phyloP scores from a whole-genome alignment of 2,797 vertebrate genomes.

The Tolypeutes matacus region DNA sequence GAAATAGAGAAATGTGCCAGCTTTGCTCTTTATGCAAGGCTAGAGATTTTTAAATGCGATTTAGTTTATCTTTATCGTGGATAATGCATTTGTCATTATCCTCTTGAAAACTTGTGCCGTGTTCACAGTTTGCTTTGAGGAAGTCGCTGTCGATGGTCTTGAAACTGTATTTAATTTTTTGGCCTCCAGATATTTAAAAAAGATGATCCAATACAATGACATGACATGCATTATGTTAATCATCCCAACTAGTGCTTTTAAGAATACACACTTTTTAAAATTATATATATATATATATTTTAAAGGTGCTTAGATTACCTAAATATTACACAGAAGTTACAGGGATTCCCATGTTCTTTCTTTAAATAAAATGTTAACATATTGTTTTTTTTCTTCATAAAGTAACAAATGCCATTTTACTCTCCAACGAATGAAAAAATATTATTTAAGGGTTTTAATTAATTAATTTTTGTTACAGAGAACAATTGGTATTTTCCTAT shows the following conservation, averaged over 20 bases:
- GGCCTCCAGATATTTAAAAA: not conserved
- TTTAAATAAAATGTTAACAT: not conserved
- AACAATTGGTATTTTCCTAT: not conserved
- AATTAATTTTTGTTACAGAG: not conserved
- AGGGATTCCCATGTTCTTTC: no score
- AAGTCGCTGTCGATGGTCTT: not conserved
- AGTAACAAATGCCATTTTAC: not conserved
- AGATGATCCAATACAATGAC: not conserved
- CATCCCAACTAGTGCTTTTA: not conserved
- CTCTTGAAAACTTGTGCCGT: rapidly evolving
- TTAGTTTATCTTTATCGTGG: rapidly evolving
- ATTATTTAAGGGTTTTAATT: no score
- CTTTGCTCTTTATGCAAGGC: rapidly evolving
- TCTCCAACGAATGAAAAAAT: not conserved
- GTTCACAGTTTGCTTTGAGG: not conserved
- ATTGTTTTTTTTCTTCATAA: not conserved
- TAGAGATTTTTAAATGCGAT: not conserved
- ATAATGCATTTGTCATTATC: rapidly evolving
- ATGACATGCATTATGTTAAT: rapidly evolving
- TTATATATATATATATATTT: no score
- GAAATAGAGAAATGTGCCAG: not conserved
- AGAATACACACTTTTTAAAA: not conserved
- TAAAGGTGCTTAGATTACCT: no score
- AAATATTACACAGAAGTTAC: no score
- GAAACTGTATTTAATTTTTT: not conserved